These are phyloP conservation scores for Phalacrocorax carbo DNA, from an alignment of 2,113 vertebrate genomes.

Conservation along the genomic window DNA sequence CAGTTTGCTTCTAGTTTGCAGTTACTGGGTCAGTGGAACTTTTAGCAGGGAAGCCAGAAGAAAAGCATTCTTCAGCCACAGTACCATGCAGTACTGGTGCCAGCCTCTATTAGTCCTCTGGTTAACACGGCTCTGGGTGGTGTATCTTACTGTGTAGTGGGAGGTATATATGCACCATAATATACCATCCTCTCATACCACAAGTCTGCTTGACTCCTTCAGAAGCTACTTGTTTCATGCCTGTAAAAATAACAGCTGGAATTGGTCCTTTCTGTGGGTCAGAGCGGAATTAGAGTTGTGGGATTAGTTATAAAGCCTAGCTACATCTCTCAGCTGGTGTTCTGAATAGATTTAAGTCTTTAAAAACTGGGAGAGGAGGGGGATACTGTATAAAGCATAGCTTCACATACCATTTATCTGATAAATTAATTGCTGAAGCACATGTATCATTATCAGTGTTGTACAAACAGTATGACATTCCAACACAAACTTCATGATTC, in stretches of 20 bases:
- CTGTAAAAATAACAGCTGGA: neutral
- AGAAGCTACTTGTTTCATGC: neutral
- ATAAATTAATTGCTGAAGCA: neutral
- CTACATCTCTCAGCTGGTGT: neutral
- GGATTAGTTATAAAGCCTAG: constrained; percentile 47
- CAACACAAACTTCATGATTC: neutral
- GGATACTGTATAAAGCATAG: neutral
- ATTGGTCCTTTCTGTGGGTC: neutral
- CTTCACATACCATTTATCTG: neutral
- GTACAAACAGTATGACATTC: neutral
- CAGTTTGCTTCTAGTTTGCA: rapidly evolving
- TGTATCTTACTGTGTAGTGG: no score
- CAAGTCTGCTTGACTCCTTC: neutral
- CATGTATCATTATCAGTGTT: neutral
- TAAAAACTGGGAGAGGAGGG: neutral
- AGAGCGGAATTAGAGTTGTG: constrained; percentile 36
- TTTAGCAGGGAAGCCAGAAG: neutral
- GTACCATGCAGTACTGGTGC: rapidly evolving
- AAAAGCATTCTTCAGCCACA: neutral
- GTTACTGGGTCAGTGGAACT: neutral
- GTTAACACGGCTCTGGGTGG: neutral
- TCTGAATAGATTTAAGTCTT: neutral
- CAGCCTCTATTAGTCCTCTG: neutral
- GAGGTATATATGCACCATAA: neutral
- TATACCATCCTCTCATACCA: rapidly evolving